Evolutionary conservation across 2,888 invertebrate species (phyloP), one percentile per base, ranked within the genome.

Genomic region (Athalia rosae): DNA sequence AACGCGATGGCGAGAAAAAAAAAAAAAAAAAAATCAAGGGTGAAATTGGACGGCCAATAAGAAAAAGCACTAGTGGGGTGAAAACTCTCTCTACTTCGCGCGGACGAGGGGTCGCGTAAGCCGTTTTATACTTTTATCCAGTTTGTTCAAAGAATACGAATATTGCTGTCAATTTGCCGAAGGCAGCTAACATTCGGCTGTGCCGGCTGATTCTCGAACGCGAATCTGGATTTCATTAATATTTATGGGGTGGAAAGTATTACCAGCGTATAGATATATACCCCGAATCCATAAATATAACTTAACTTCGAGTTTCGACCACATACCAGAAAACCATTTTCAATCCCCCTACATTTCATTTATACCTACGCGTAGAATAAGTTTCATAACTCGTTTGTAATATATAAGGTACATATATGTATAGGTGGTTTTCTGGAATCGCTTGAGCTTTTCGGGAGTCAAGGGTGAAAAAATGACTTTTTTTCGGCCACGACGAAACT

Each of bases 401-500:
- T 28, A 53, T 53, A 11, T 53, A 53, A n/a, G 50, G 53, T 7
- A 53, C 7, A 6, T 53, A 53, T n/a, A 7, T 53, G 53, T 53
- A n/a, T 9, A 13, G 9, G 7, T 13, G 47, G 13, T 45, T 11
- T 7, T 45, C 4, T 11, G 4, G 8, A 45, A 63, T 5, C 43
- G 9, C 11, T 43, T 11, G 4, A 41, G n/a, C 11, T 43, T 43
- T 45, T 63, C 7, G 41, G 43, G 41, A 41, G 41, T 9, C 43
- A n/a, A 6, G 43, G 9, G 28, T 4, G 28, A 9, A 63, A 3
- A 11, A 71, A 77, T 78, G 80, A 77, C 79, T 80, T 79, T 79
- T 81, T 11, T n/a, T 59, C 11, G 28, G 47, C 13, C 28, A 47
- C n/a, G 0, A 28, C 2, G 28, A 28, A 28, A 28, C 2, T 28